phyloP scores from a whole-genome alignment of 92 coral and sea anemone genomes.

The Porites cylindrica region DNA sequence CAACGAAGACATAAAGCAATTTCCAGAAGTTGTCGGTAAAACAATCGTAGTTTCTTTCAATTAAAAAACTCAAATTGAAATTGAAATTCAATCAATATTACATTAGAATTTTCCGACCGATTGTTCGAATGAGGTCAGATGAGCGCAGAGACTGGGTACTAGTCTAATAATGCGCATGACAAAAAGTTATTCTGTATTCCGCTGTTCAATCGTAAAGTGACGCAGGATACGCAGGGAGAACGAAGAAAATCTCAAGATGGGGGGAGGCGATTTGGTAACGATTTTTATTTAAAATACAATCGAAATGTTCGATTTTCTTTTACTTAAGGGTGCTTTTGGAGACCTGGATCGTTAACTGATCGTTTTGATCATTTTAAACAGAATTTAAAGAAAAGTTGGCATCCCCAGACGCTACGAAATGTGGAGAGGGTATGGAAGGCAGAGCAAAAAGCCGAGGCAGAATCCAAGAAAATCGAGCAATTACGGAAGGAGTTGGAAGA shows the following conservation, averaged over 20 bases:
- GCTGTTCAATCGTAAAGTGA: neutral
- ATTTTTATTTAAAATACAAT: slow-evolving; percentile 3
- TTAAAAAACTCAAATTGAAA: slow-evolving; percentile 5
- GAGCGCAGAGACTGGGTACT: slow-evolving; percentile 17
- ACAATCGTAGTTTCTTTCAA: slow-evolving; percentile 1
- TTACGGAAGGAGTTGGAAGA: slow-evolving; percentile 92
- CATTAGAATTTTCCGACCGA: neutral
- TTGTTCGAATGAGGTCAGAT: neutral
- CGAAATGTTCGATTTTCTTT: neutral
- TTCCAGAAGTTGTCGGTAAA: neutral
- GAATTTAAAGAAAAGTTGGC: slow-evolving; percentile 99
- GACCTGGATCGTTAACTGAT: neutral
- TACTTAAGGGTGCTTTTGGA: neutral
- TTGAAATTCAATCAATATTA: neutral
- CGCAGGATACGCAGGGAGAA: neutral
- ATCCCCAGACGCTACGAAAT: slow-evolving; percentile 99
- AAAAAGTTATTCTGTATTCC: neutral
- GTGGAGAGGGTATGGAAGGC: slow-evolving; percentile 99
- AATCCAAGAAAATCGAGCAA: slow-evolving; percentile 96
- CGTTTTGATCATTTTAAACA: slow-evolving; percentile 34
- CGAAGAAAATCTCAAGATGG: slow-evolving; percentile 65
- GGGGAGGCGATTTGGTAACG: slow-evolving; percentile 99
- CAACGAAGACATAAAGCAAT: slow-evolving; percentile 39
- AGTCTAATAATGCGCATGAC: neutral
- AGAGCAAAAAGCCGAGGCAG: slow-evolving; percentile 98